Evolutionary conservation across 1,140 invertebrate genomes (phyloP).

Genomic region (Lepidurus packardi): DNA sequence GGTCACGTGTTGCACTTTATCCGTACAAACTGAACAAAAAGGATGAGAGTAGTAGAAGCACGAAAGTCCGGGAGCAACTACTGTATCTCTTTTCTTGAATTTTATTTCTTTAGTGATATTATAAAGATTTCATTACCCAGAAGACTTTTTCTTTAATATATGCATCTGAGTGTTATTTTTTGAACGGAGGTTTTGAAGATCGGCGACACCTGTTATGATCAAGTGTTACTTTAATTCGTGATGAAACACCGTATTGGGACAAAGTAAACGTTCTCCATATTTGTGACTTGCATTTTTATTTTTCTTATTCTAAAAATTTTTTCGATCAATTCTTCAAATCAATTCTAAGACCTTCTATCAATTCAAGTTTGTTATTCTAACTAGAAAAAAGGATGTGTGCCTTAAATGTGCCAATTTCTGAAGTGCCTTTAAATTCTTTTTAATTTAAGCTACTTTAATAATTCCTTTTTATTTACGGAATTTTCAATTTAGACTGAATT

Average conservation of each 20-base stretch:
- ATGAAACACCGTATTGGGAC: background rate
- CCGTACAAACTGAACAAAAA: background rate
- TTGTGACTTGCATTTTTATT: background rate
- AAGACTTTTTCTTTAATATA: background rate
- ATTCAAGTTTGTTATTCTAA: no score
- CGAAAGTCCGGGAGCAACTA: background rate
- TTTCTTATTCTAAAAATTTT: no score
- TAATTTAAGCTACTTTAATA: no score
- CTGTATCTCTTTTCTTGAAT: background rate
- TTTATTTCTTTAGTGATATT: background rate
- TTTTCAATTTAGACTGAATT: no score
- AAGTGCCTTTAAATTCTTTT: no score
- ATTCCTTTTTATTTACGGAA: no score
- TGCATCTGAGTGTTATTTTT: background rate
- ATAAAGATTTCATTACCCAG: background rate
- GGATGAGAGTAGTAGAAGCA: background rate
- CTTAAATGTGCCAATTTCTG: no score
- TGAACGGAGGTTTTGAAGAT: background rate
- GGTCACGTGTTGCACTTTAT: background rate
- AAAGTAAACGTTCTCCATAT: conserved; percentile 1
- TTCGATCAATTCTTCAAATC: no score
- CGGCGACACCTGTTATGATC: background rate
- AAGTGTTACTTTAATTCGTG: background rate
- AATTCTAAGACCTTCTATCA: no score
- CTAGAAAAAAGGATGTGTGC: no score